phyloP scores from a whole-genome alignment of 2,797 vertebrate genomes.

The Malacoctenus gilli region DNA sequence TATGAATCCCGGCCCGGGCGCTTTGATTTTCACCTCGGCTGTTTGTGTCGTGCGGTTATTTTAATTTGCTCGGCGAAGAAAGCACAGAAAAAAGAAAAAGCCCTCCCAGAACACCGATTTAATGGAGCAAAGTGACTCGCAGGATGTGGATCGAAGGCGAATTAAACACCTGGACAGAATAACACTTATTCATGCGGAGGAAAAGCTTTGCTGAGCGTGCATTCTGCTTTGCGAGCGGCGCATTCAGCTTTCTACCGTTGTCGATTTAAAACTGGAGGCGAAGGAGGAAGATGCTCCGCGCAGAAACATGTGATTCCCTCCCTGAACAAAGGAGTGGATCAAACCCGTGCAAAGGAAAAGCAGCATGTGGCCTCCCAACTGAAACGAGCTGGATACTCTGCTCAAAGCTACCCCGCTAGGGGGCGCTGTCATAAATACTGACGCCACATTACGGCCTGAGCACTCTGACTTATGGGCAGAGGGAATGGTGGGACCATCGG shows the following conservation, averaged over 20 bases:
- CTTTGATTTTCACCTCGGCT: slow-evolving; percentile 15
- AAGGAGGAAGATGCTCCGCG: no score
- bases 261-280: slow-evolving; percentile 16
- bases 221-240: no score
- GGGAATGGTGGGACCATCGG: no score
- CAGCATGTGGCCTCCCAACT: no score
- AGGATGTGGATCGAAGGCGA: slow-evolving; percentile 23
- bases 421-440: slow-evolving; percentile 9
- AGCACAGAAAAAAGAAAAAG: slow-evolving; percentile 21
- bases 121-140: slow-evolving; percentile 3
- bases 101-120: slow-evolving; percentile 19
- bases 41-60: neutral
- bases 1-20: neutral
- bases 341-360: no score
- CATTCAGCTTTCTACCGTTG: slow-evolving; percentile 13
- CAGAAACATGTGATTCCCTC: no score
- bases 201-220: slow-evolving; percentile 33
- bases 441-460: slow-evolving; percentile 2
- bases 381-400: no score
- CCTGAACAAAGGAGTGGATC: no score
- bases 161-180: slow-evolving; percentile 41
- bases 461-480: slow-evolving; percentile 33
- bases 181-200: slow-evolving; percentile 35
- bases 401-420: slow-evolving; percentile 25
- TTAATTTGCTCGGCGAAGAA: slow-evolving; percentile 26